phyloP scores from a whole-genome alignment of 2,888 invertebrate species.

The Gordius sp. region DNA sequence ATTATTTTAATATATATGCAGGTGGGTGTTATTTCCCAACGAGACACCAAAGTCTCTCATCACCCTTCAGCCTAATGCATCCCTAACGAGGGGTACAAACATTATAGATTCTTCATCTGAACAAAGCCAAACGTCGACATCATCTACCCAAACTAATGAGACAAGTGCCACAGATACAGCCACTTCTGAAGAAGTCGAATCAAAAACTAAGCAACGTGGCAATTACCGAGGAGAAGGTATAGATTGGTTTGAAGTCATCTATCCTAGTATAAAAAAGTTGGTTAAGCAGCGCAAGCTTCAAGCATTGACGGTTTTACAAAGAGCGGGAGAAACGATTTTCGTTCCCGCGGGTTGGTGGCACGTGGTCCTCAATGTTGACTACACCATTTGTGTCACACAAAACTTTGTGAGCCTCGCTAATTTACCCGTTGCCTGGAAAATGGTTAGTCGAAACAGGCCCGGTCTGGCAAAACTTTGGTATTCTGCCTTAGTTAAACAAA shows the following conservation, averaged over 20 bases:
- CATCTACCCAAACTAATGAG: no score
- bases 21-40: constrained; percentile 95
- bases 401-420: constrained; percentile 75
- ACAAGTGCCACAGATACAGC: no score
- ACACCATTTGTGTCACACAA: constrained; percentile 86
- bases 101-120: no score
- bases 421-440: constrained; percentile 91
- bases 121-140: no score
- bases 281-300: neutral
- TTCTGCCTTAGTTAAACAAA: neutral
- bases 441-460: neutral
- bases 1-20: no score
- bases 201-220: neutral
- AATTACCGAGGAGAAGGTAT: constrained; percentile 6
- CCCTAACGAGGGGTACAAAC: no score
- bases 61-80: constrained; percentile 57
- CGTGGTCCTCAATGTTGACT: constrained; percentile 80
- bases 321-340: constrained; percentile 85
- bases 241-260: neutral
- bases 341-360: constrained; percentile 99
- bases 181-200: no score
- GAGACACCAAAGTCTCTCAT: constrained; percentile 73
- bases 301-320: constrained; percentile 69
- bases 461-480: neutral
- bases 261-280: neutral